These are phyloP conservation scores for Sarcophilus harrisii DNA, from an alignment of 2,797 vertebrate species.

Conservation along the genomic window DNA sequence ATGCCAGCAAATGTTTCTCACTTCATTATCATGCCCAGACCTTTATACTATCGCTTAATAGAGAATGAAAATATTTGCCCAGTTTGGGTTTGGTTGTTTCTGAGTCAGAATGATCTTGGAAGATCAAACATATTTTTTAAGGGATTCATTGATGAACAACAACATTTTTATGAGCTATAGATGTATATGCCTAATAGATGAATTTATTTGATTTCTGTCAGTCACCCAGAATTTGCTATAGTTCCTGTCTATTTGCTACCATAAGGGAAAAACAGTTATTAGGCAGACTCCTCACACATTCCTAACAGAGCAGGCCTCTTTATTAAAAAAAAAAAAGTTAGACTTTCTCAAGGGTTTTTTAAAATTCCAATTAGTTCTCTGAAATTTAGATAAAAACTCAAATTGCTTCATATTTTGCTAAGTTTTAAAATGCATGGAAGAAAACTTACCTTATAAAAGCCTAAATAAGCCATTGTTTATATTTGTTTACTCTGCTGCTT, in stretches of 20 bases:
- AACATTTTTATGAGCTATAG: constrained; percentile 38
- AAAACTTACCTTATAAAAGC: constrained; percentile 41
- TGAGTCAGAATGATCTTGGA: constrained; percentile 49
- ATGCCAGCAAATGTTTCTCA: constrained; percentile 59
- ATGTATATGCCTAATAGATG: constrained; percentile 17
- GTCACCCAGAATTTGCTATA: background rate
- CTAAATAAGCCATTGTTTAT: constrained; percentile 46
- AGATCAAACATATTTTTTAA: constrained; percentile 42
- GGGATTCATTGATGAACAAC: constrained; percentile 27
- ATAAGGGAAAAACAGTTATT: constrained; percentile 52
- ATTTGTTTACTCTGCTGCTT: constrained; percentile 53
- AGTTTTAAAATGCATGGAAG: constrained; percentile 58
- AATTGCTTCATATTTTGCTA: constrained; percentile 41
- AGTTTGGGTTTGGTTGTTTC: constrained; percentile 58
- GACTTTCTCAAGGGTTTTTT: constrained; percentile 18
- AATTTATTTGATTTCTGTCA: constrained; percentile 54
- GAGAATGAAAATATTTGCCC: constrained; percentile 39
- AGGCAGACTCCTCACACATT: constrained; percentile 50
- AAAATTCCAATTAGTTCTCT: constrained; percentile 35
- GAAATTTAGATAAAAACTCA: constrained; percentile 37
- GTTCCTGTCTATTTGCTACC: constrained; percentile 43
- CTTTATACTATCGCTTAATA: constrained; percentile 50
- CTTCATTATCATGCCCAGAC: constrained; percentile 41
- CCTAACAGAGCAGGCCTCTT: constrained; percentile 52
- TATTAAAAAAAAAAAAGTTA: constrained; percentile 39